Conservation (phyloP, 2,797 vertebrate species). For the Epinephelus malabaricus region DNA sequence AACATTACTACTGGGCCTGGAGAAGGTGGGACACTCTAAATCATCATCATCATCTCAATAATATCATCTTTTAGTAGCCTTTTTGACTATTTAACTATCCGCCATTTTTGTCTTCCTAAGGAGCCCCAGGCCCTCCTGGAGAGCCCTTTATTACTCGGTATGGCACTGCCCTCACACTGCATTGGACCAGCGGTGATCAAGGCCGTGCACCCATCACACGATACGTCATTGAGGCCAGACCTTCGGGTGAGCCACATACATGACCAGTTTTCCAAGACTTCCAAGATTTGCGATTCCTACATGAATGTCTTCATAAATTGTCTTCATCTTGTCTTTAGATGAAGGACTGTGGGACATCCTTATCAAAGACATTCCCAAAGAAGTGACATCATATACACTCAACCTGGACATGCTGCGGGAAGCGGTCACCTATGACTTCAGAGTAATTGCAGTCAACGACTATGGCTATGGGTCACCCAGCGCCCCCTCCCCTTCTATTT, state of each 20-base stretch:
- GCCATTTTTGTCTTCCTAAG: conserved; percentile 74
- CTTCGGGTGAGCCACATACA: conserved; percentile 88
- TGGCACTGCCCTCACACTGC: conserved; percentile 93
- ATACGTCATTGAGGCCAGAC: conserved; percentile 96
- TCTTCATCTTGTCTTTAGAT: conserved; percentile 80
- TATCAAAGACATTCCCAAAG: conserved; percentile 98
- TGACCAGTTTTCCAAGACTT: neutral
- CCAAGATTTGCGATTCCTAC: neutral
- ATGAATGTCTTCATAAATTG: neutral
- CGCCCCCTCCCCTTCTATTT: conserved; percentile 94
- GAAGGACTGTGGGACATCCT: conserved; percentile 99
- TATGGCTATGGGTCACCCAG: conserved; percentile 97
- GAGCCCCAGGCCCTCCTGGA: conserved; percentile 95
- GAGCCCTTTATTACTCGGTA: conserved; percentile 96
- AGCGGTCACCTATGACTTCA: conserved; percentile 96
- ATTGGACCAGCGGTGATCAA: conserved; percentile 96
- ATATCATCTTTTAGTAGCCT: neutral
- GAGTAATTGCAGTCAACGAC: conserved; percentile 97
- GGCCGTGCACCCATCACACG: conserved; percentile 95
- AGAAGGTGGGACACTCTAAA: conserved; percentile 88
- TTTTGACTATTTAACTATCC: neutral
- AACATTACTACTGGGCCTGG: conserved; percentile 97
- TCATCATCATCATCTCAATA: too few relatives aligned
- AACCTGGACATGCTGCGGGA: conserved; percentile 95
- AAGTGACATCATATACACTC: conserved; percentile 97